A percentile compares a stretch with the other conserved stretches of the same genome.
These are phyloP conservation scores for Tipula unca DNA, from an alignment of 2,888 invertebrate genomes.

Conservation along the genomic window DNA sequence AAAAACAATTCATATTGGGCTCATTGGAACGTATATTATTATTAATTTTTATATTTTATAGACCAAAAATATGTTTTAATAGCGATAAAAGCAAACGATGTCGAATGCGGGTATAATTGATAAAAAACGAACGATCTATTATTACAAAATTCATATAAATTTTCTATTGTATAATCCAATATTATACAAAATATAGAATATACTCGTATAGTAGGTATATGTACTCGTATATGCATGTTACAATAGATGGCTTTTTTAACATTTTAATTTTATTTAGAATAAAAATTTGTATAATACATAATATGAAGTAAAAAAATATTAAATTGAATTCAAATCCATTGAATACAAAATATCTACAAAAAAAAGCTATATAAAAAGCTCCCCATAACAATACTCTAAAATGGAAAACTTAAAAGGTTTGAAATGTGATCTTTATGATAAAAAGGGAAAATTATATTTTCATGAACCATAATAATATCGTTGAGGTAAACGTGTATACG, in stretches of 20 bases:
- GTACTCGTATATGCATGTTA: neutral
- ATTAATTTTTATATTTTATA: neutral
- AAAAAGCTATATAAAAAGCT: neutral
- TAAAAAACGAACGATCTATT: neutral
- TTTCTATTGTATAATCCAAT: neutral
- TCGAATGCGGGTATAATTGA: neutral
- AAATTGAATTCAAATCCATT: neutral
- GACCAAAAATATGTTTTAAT: neutral
- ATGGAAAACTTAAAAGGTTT: neutral
- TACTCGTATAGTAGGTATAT: too few species aligned
- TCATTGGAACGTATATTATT: neutral
- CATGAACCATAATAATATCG: neutral
- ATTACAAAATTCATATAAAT: neutral
- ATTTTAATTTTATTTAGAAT: constrained; percentile 8
- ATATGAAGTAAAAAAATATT: neutral
- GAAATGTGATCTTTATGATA: neutral
- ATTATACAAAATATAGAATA: neutral
- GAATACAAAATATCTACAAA: neutral
- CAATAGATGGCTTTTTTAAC: neutral
- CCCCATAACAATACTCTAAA: neutral
- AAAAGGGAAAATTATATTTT: neutral
- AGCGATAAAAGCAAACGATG: neutral
- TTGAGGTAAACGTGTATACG: neutral
- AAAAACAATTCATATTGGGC: neutral
- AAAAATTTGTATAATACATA: neutral